Evolutionary conservation across 2,888 invertebrate genomes (phyloP).

Genomic region (Papilio protenor): DNA sequence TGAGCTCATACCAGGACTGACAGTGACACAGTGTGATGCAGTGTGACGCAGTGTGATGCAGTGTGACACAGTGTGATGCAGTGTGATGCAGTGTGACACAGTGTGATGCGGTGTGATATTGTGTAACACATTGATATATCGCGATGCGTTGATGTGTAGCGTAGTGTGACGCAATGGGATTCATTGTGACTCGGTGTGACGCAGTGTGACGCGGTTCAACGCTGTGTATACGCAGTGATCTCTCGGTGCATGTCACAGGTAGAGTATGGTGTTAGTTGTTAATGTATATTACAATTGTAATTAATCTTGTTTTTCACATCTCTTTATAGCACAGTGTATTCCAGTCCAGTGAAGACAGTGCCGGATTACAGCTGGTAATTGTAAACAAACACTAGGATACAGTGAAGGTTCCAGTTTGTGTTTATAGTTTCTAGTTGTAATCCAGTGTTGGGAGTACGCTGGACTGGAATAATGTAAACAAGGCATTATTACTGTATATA

Average conservation of each 20-base stretch:
- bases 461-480: too few species aligned
- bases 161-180: constrained; percentile 5
- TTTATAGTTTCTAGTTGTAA: too few species aligned
- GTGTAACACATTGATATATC: background rate
- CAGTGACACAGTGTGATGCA: background rate
- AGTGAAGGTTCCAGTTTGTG: too few species aligned
- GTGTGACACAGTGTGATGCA: constrained; percentile 16
- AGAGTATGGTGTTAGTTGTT: constrained; percentile 36
- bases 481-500: background rate
- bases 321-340: background rate
- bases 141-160: constrained; percentile 21
- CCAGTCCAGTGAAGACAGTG: too few species aligned
- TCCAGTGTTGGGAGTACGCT: too few species aligned
- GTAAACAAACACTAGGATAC: too few species aligned
- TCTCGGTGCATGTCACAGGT: constrained; percentile 26
- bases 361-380: too few species aligned
- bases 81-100: constrained; percentile 11
- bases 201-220: constrained; percentile 14
- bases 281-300: background rate
- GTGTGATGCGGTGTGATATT: background rate
- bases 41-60: constrained; percentile 13
- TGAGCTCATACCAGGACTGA: constrained; percentile 47
- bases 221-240: constrained; percentile 30
- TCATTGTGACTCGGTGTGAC: constrained; percentile 19
- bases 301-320: background rate